Evolutionary conservation across 2,797 vertebrate genomes (phyloP).

Genomic region (Melopsittacus undulatus): DNA sequence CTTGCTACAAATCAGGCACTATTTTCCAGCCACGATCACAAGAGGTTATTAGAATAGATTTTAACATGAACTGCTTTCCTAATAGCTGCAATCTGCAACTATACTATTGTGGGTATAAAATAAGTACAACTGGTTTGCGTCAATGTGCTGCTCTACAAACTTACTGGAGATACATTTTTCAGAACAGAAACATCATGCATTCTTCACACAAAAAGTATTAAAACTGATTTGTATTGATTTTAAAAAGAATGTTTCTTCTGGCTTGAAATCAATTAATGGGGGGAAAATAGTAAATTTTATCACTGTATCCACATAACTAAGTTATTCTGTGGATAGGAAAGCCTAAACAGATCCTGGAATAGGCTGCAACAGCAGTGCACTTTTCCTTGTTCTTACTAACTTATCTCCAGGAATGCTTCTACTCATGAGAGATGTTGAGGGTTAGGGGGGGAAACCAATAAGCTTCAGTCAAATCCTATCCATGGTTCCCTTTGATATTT

Average conservation of each 20-base stretch:
- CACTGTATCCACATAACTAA: background rate
- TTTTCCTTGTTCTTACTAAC: background rate
- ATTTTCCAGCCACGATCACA: background rate
- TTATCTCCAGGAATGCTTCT: background rate
- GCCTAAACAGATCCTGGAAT: background rate
- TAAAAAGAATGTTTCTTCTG: slow-evolving; percentile 24
- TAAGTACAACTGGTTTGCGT: background rate
- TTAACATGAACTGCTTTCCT: slow-evolving; percentile 10
- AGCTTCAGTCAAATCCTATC: slow-evolving; percentile 22
- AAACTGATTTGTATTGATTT: slow-evolving; percentile 13
- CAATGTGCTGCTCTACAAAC: background rate
- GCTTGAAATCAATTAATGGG: background rate
- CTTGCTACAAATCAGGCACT: background rate
- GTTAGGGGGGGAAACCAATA: background rate
- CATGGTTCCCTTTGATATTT: slow-evolving; percentile 20
- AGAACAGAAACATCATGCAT: background rate
- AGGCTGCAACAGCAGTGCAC: background rate
- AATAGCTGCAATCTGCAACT: background rate
- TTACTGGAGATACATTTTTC: background rate
- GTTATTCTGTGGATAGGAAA: background rate
- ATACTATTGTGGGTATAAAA: background rate
- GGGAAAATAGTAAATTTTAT: background rate
- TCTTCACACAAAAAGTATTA: background rate
- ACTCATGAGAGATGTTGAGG: background rate
- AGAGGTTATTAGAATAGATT: background rate